Conservation (phyloP, 2,113 vertebrate species). For the Plestiodon gilberti region DNA sequence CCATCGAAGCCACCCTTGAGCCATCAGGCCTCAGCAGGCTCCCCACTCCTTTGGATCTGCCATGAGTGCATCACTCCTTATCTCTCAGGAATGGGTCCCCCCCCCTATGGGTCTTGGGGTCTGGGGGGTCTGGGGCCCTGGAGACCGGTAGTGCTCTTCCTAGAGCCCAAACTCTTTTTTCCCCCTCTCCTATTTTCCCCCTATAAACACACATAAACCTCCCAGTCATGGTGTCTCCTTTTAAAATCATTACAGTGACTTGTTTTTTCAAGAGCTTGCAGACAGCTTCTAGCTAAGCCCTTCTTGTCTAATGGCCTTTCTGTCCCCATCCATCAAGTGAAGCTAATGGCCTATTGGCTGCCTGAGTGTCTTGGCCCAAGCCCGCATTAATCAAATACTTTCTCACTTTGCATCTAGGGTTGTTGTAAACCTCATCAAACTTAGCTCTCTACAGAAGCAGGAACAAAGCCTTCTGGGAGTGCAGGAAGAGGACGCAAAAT, state of each 20-base stretch:
- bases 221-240: neutral
- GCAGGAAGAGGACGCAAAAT: too few relatives aligned
- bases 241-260: neutral
- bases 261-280: neutral
- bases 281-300: neutral
- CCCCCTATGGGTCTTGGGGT: too few relatives aligned
- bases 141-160: too few relatives aligned
- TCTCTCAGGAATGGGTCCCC: too few relatives aligned
- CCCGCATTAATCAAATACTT: neutral
- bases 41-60: neutral
- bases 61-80: neutral
- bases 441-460: neutral
- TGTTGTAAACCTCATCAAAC: neutral
- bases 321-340: neutral
- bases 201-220: too few relatives aligned
- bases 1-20: neutral
- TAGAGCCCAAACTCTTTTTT: too few relatives aligned
- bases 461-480: too few relatives aligned
- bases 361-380: slow-evolving; percentile 26
- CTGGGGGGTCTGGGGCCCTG: too few relatives aligned
- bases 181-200: too few relatives aligned
- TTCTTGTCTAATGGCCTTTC: neutral
- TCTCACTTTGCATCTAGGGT: neutral
- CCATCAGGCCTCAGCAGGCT: neutral
- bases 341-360: neutral